Evolutionary conservation across 2,888 invertebrate species (phyloP), one percentile per base, ranked within the genome.

Genomic region (Perizoma affinitatum): DNA sequence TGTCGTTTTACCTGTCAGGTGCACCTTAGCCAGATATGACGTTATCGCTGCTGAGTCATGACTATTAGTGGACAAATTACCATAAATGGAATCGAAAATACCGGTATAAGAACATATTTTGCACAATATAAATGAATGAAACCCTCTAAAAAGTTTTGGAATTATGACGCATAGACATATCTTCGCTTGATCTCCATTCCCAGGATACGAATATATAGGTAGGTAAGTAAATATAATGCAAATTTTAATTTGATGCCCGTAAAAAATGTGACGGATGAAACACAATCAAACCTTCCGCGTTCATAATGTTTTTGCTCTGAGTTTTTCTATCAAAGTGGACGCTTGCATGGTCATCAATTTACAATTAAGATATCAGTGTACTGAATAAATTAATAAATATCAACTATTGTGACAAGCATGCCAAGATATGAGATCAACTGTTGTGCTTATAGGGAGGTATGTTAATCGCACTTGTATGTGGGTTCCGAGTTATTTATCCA

Each of bases 341-440:
- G 70, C 70, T 67, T 75, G 72, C 78, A 74, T 75, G 77, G 73
- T 69, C 79, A 77, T 80, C 74, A 76, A 80, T 78, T 79, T 78
- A 79, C 77, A 85, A 87, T 88, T 84, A 87, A 84, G 83, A 84
- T 84, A 82, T 82, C 79, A 82, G 71, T 71, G 73, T 74, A 69
- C 66, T 71, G 73, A 78, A 82, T 80, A 75, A 79, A 84, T 73
- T 77, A 57, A 61, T 22, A 22, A 22, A 22, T 58, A 65, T 22
- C 41, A 54, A 74, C 68, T 74, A 79, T 76, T 81, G 79, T 82
- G 83, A 83, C 84, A 82, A 74, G 79, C 79, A 74, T 78, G 74
- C 76, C 69, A 69, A 83, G 81, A 74, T 80, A 87, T 85, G 82
- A 87, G 83, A 85, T 88, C 86, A 84, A 79, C 36, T 44, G 43